Evolutionary conservation across 2,797 vertebrate species (phyloP).

Genomic region (Sus cebifrons): DNA sequence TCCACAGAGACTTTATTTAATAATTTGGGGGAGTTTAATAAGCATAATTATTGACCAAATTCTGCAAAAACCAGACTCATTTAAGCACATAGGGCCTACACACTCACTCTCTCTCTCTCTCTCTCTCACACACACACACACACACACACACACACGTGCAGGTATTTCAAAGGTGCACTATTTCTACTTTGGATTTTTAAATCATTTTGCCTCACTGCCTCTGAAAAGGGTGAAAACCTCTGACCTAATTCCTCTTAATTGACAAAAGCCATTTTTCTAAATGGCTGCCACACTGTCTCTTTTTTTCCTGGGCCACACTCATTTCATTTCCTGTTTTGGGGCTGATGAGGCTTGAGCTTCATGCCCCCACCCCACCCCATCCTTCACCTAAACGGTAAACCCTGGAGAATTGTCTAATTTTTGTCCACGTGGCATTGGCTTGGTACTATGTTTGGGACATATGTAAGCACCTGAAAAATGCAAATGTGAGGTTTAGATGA

Average conservation of each 20-base stretch:
- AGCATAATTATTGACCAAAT: constrained; percentile 73
- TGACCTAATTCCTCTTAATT: not conserved
- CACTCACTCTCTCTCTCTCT: too few relatives aligned
- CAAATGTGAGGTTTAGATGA: not conserved
- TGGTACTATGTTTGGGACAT: not conserved
- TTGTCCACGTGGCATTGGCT: not conserved
- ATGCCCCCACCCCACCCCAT: too few relatives aligned
- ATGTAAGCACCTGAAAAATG: not conserved
- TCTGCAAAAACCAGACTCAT: constrained; percentile 69
- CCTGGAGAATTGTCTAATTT: not conserved
- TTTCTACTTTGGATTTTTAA: constrained; percentile 8
- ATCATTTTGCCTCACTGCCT: not conserved
- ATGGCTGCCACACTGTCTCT: not conserved
- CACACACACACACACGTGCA: constrained; percentile 29
- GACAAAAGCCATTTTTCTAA: not conserved
- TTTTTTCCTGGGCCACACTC: not conserved
- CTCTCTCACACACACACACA: too few relatives aligned
- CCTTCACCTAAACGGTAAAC: not conserved
- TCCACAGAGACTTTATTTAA: constrained; percentile 68
- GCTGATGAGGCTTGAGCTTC: not conserved
- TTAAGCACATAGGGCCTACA: constrained; percentile 40
- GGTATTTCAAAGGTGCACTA: constrained; percentile 61
- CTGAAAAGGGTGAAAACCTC: not conserved
- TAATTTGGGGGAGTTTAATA: constrained; percentile 64
- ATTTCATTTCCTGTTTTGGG: not conserved